Base-by-base conservation (phyloP, 2,113 vertebrate genomes). In the Seriola dumerili region DNA sequence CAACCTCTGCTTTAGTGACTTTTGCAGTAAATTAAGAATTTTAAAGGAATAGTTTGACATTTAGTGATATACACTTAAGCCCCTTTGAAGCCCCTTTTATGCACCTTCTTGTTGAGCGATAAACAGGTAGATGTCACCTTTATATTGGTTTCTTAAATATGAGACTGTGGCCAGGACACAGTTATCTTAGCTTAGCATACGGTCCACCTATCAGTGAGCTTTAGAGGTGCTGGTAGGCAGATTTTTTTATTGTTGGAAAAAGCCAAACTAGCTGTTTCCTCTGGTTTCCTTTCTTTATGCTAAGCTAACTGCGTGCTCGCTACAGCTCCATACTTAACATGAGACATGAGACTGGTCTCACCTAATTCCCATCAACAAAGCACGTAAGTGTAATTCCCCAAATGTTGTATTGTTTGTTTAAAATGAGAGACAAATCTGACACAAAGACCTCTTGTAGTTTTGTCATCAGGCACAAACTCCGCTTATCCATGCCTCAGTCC, bases 401-500 rank as follows among this genome's bases (percentile, higher is more conserved):
- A 72, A 66, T 50, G 34, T 46, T 40, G 44, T 11, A 10, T 10
- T 42, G 59, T 52, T 74, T 11, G 34, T 40, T 17, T 69, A 68
- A 72, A 87, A 74, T 36, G 0, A 21, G 2, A 80, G 17, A 70
- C 10, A 76, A 17, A 8, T 78, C 40, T 40, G 5, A 64, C 42
- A 66, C 8, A 62, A 46, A 58, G 21, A 23, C 11, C 8, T 4
- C 8, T 36, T 42, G 17, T 42, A 44, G 12, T 63, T 38, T n/a
- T 32, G n/a, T 61, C 16, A 29, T 76, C 55, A 62, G 70, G 58
- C 74, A 70, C 29, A 29, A 54, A 14, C 59, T 61, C 62, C 73
- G 70, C 34, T 50, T 50, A 62, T 80, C 19, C 70, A 10, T 67
- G 70, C 59, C 58, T 63, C 46, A 71, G 48, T 72, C 85, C 23